A percentile compares a stretch with the other conserved stretches of the same genome.
These are phyloP conservation scores for Dipodomys merriami DNA, from an alignment of 2,113 vertebrate genomes.

Conservation along the genomic window DNA sequence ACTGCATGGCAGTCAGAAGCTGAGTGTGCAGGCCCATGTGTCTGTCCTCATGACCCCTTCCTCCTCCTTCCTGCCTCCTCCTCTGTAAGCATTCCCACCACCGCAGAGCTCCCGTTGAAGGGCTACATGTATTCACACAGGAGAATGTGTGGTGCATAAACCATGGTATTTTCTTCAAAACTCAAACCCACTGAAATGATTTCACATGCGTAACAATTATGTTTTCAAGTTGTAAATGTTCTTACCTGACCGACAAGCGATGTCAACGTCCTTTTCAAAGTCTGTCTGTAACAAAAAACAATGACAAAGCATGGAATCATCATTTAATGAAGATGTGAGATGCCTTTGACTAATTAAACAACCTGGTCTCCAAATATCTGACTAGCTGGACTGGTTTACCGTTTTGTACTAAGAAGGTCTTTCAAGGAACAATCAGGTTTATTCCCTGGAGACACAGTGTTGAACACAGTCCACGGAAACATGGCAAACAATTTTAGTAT, in stretches of 20 bases:
- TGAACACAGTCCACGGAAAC: conserved; percentile 72
- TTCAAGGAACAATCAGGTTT: conserved; percentile 78
- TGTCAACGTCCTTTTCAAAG: conserved; percentile 99
- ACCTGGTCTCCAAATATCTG: conserved; percentile 25
- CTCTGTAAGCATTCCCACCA: neutral
- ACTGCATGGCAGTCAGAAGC: no score
- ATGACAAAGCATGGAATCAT: conserved; percentile 71
- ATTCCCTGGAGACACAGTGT: conserved; percentile 77
- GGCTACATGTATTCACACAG: neutral
- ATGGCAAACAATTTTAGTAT: conserved; percentile 71
- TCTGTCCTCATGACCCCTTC: no score
- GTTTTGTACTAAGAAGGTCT: conserved; percentile 79
- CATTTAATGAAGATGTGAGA: neutral
- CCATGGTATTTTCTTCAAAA: neutral
- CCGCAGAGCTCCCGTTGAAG: neutral
- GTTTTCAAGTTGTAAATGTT: conserved; percentile 14
- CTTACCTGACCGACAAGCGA: conserved; percentile 99
- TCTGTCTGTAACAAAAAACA: conserved; percentile 93
- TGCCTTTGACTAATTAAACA: no score
- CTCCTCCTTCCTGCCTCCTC: no score
- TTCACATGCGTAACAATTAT: neutral
- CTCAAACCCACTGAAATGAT: conserved; percentile 32
- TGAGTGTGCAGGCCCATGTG: no score
- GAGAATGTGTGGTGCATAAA: neutral
- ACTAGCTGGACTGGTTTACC: conserved; percentile 73